Percentiles rank a stretch among this genome's conserved stretches.
phyloP scores from a whole-genome alignment of 2,797 vertebrate species.

The Sciurus carolinensis region DNA sequence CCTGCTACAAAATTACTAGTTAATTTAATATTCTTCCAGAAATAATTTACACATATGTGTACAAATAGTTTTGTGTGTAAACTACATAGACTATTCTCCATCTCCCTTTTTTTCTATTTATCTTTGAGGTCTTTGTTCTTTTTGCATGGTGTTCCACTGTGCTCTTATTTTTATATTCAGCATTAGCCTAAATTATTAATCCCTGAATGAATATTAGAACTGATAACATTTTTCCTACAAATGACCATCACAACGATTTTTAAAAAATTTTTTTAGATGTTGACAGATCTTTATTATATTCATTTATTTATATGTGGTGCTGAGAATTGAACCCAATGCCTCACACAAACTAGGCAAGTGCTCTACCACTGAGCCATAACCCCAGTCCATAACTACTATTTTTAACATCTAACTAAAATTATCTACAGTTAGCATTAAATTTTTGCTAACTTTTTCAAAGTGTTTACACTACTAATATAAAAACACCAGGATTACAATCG shows the following conservation, averaged over 20 bases:
- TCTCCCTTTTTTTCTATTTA: not conserved
- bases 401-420: conserved; percentile 14
- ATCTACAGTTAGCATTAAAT: not conserved
- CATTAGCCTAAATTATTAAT: conserved; percentile 8
- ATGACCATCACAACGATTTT: not conserved
- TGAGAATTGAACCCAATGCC: too few species aligned
- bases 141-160: not conserved
- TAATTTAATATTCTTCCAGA: conserved; percentile 46
- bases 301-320: too few species aligned
- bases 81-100: not conserved
- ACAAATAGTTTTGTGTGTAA: not conserved
- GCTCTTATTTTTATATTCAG: not conserved
- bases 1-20: conserved; percentile 8
- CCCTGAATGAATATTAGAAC: conserved; percentile 6
- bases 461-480: not conserved
- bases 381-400: not conserved
- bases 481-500: not conserved
- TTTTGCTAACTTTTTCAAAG: conserved; percentile 25
- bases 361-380: too few species aligned
- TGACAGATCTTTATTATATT: too few species aligned
- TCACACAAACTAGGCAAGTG: too few species aligned
- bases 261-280: too few species aligned
- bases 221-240: not conserved
- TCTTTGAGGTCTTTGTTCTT: conserved; percentile 7
- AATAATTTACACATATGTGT: conserved; percentile 13